Percentiles rank a stretch among this genome's conserved stretches.
These are phyloP conservation scores for Engraulis encrasicolus DNA, from an alignment of 2,113 vertebrate species.

Conservation along the genomic window DNA sequence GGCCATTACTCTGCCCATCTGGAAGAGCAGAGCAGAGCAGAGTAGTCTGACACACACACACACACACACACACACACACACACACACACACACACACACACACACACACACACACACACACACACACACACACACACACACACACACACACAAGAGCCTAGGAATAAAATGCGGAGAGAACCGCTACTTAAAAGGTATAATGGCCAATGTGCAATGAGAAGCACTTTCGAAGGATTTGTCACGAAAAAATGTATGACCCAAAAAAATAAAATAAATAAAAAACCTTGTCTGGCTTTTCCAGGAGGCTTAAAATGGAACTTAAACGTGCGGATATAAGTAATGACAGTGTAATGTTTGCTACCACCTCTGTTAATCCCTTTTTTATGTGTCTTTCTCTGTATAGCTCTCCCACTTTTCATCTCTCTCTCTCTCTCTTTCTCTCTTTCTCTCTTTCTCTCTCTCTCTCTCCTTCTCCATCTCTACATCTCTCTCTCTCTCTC, in stretches of 20 bases:
- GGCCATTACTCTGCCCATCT: too few relatives aligned
- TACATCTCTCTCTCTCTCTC: too few relatives aligned
- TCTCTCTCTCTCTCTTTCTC: too few relatives aligned
- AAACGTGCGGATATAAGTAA: neutral
- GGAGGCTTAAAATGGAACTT: neutral
- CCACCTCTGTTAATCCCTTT: neutral
- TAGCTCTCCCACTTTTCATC: too few relatives aligned
- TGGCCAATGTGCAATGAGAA: neutral
- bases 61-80: neutral
- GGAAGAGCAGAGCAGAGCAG: too few relatives aligned
- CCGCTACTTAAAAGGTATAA: neutral
- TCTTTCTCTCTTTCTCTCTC: neutral
- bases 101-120: conserved; percentile 1
- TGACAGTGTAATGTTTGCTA: neutral
- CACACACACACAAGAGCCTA: neutral
- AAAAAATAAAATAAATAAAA: neutral
- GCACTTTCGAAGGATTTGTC: conserved; percentile 1
- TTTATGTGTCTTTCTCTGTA: neutral
- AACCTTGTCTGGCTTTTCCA: neutral
- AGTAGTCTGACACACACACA: too few relatives aligned
- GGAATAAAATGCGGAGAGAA: neutral
- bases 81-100: neutral
- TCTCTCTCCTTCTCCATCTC: neutral
- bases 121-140: neutral
- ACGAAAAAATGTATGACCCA: too few relatives aligned